Evolutionary conservation across 2,113 vertebrate genomes (phyloP).

Genomic region (Tautogolabrus adspersus): DNA sequence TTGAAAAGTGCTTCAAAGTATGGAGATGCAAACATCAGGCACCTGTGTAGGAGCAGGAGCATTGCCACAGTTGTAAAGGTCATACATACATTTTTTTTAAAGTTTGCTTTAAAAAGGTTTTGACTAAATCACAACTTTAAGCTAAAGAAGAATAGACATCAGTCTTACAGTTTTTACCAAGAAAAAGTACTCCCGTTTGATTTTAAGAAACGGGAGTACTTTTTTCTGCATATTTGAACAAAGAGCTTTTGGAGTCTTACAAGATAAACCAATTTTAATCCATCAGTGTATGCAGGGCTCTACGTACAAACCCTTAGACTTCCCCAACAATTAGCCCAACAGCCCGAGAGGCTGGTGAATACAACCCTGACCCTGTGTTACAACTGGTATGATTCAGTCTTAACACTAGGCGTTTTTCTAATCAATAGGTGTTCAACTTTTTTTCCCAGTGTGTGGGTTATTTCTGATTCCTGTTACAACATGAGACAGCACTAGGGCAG

Average conservation of each 20-base stretch:
- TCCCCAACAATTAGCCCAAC: slow-evolving; percentile 32
- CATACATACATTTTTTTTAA: not conserved
- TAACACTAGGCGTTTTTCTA: not conserved
- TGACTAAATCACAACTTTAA: too few relatives aligned
- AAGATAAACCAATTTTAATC: too few relatives aligned
- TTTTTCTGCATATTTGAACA: too few relatives aligned
- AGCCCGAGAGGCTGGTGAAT: slow-evolving; percentile 28
- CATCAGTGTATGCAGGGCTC: too few relatives aligned
- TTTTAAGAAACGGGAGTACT: too few relatives aligned
- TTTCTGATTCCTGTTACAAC: slow-evolving; percentile 1
- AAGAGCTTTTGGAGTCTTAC: too few relatives aligned
- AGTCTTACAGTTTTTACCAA: too few relatives aligned
- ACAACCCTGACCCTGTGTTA: slow-evolving; percentile 39
- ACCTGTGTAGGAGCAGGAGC: not conserved
- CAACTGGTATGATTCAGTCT: slow-evolving; percentile 3
- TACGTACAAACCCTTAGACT: slow-evolving; percentile 57
- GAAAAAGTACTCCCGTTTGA: too few relatives aligned
- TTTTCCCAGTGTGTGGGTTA: slow-evolving; percentile 20
- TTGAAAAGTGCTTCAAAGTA: not conserved
- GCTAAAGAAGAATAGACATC: too few relatives aligned
- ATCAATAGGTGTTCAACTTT: slow-evolving; percentile 15
- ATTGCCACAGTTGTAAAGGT: too few relatives aligned
- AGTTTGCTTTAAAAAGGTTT: too few relatives aligned
- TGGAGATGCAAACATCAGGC: not conserved
- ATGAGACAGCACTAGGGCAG: not conserved